Conservation (phyloP, 1,140 invertebrate genomes). For the Anthonomus grandis region DNA sequence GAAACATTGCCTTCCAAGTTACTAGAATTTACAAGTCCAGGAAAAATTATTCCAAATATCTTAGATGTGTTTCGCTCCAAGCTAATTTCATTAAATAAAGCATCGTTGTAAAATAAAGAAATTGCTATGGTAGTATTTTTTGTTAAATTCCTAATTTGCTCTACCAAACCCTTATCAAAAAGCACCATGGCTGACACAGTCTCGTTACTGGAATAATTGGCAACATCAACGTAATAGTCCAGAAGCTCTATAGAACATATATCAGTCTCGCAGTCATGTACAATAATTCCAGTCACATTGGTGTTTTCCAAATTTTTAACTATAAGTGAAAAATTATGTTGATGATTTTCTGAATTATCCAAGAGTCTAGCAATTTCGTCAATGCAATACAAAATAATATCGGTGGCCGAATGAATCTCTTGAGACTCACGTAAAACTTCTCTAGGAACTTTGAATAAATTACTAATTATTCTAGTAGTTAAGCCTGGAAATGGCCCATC, state of each 20-base stretch:
- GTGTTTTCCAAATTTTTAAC: constrained; percentile 18
- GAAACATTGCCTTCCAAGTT: constrained; percentile 15
- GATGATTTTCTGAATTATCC: not conserved
- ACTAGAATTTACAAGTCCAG: constrained; percentile 11
- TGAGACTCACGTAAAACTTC: constrained; percentile 28
- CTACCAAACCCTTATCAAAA: constrained; percentile 16
- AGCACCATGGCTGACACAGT: constrained; percentile 26
- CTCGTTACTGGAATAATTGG: constrained; percentile 15
- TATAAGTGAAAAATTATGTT: constrained; percentile 25
- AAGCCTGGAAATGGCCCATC: not conserved
- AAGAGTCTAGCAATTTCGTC: constrained; percentile 23
- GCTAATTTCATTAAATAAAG: constrained; percentile 31
- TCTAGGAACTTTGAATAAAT: constrained; percentile 17
- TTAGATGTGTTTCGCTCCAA: constrained; percentile 20
- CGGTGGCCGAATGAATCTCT: constrained; percentile 27
- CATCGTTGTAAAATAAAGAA: constrained; percentile 26
- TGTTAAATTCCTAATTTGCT: constrained; percentile 18
- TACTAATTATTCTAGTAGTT: constrained; percentile 23
- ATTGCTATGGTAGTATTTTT: constrained; percentile 21
- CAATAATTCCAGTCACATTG: constrained; percentile 24
- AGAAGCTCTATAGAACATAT: constrained; percentile 9
- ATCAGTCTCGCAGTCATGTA: constrained; percentile 13
- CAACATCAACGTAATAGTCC: constrained; percentile 2
- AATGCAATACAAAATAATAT: constrained; percentile 31
- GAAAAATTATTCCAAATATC: constrained; percentile 32